Conservation (phyloP, 2,888 invertebrate species). For the Mythimna loreyi region DNA sequence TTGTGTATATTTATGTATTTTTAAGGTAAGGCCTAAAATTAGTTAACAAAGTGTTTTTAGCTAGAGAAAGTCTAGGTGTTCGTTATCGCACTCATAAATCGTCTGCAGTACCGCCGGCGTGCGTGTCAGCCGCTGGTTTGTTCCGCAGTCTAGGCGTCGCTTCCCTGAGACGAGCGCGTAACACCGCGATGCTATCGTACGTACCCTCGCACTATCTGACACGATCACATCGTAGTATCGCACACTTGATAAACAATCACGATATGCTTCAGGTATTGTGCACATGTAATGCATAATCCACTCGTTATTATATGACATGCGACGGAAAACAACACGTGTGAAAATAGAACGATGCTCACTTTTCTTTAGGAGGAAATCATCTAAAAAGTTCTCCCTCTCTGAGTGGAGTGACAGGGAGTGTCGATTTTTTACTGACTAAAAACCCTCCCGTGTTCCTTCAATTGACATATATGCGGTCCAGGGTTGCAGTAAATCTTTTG, state of each 20-base stretch:
- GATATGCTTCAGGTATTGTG: slow-evolving; percentile 13
- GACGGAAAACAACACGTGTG: background rate
- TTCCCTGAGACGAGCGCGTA: slow-evolving; percentile 39
- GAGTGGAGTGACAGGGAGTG: too few species aligned
- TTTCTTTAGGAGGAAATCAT: background rate
- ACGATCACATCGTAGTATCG: slow-evolving; percentile 4
- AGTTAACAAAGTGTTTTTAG: too few species aligned
- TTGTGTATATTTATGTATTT: too few species aligned
- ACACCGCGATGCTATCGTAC: slow-evolving; percentile 33
- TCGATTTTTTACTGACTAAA: too few species aligned
- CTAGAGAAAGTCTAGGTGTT: too few species aligned
- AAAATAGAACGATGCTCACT: background rate
- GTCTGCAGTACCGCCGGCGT: background rate
- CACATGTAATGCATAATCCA: slow-evolving; percentile 1
- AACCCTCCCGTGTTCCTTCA: too few species aligned
- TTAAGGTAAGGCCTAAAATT: too few species aligned
- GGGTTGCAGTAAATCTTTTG: too few species aligned
- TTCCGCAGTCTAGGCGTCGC: slow-evolving; percentile 23
- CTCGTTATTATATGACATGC: background rate
- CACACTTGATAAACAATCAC: slow-evolving; percentile 26
- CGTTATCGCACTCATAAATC: slow-evolving; percentile 15
- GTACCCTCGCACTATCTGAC: slow-evolving; percentile 14
- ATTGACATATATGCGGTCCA: too few species aligned
- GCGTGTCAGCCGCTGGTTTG: slow-evolving; percentile 22
- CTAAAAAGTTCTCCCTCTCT: too few species aligned